phyloP scores from a whole-genome alignment of 2,113 vertebrate genomes.

The Terrapene triunguis region DNA sequence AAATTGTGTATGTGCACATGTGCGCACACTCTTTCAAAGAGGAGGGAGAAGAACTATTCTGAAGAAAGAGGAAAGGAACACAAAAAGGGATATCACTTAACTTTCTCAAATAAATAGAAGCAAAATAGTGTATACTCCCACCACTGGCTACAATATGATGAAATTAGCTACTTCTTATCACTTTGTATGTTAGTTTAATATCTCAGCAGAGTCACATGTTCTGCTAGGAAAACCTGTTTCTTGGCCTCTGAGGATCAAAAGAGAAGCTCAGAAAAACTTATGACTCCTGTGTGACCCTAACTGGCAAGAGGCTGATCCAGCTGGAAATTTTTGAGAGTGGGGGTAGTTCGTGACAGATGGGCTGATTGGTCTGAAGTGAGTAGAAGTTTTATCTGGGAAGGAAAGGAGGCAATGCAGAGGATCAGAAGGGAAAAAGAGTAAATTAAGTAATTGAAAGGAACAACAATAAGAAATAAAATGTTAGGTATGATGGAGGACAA shows the following conservation, averaged over 20 bases:
- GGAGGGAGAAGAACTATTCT: neutral
- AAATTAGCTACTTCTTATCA: slow-evolving; percentile 76
- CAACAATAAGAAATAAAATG: slow-evolving; percentile 5
- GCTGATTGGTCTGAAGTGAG: neutral
- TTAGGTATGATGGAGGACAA: neutral
- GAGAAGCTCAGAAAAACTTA: slow-evolving; percentile 32
- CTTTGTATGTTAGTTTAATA: slow-evolving; percentile 50
- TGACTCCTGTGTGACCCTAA: slow-evolving; percentile 62
- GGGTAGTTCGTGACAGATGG: neutral
- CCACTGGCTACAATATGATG: slow-evolving; percentile 69
- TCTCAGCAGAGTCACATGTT: slow-evolving; percentile 74
- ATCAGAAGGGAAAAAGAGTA: neutral
- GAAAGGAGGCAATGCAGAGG: neutral
- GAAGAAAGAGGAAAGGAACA: neutral
- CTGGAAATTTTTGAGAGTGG: slow-evolving; percentile 46
- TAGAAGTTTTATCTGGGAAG: neutral
- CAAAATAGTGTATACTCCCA: slow-evolving; percentile 61
- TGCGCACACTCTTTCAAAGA: neutral
- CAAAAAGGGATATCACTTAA: neutral
- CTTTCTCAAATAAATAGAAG: slow-evolving; percentile 39
- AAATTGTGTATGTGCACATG: neutral
- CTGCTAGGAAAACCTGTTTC: slow-evolving; percentile 76
- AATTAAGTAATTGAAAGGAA: neutral
- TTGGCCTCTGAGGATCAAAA: slow-evolving; percentile 71
- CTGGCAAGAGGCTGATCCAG: slow-evolving; percentile 55